Evolutionary conservation across 2,113 vertebrate genomes (phyloP).

Genomic region (Salvelinus alpinus): DNA sequence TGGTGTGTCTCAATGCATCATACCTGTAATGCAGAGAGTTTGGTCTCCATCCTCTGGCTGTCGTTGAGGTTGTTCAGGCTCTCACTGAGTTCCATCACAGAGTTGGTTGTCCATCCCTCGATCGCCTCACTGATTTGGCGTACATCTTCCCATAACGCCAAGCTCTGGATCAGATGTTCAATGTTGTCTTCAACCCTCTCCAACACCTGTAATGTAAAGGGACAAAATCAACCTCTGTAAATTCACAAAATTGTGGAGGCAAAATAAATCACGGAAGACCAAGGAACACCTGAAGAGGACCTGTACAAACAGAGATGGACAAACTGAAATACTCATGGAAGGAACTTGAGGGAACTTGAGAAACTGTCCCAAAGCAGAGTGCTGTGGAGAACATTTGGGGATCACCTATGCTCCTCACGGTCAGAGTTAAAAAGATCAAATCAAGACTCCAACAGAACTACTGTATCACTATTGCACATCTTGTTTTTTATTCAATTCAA

Average conservation of each 20-base stretch:
- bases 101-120: conserved; percentile 83
- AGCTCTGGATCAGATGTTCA: conserved; percentile 73
- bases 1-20: not conserved
- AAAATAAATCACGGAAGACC: too few species aligned
- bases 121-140: conserved; percentile 81
- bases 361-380: not conserved
- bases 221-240: too few species aligned
- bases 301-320: too few species aligned
- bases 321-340: too few species aligned
- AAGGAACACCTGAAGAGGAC: too few species aligned
- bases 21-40: conserved; percentile 85
- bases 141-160: conserved; percentile 87
- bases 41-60: conserved; percentile 77
- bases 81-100: conserved; percentile 82
- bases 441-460: not conserved
- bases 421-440: not conserved
- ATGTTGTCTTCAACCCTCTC: conserved; percentile 89
- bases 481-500: too few species aligned
- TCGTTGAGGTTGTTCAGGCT: conserved; percentile 80
- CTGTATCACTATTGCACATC: not conserved
- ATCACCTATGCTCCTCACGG: not conserved
- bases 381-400: not conserved
- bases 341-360: too few species aligned
- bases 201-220: conserved; percentile 72
- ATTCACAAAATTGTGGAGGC: too few species aligned